Evolutionary conservation across 37 sponge, comb jelly and placozoan species (phyloP).

Genomic region (Aplysina aerophoba): DNA sequence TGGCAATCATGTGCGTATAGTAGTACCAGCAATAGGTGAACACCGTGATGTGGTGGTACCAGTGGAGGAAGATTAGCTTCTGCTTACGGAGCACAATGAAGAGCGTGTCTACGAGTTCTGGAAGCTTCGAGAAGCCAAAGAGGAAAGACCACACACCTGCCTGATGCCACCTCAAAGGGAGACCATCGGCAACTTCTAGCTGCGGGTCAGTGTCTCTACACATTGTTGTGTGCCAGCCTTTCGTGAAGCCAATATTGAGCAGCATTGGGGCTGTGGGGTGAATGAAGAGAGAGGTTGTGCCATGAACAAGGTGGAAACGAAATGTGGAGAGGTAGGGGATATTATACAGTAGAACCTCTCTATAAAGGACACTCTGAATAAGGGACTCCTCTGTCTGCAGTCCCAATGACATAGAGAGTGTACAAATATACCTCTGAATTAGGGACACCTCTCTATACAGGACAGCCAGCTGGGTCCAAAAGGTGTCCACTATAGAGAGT

Average conservation of each 20-base stretch:
- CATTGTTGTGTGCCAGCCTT: constrained; percentile 11
- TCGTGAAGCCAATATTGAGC: neutral
- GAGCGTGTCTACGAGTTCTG: constrained; percentile 83
- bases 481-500: too few species aligned
- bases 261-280: too few species aligned
- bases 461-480: too few species aligned
- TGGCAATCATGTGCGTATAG: constrained; percentile 45
- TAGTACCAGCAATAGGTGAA: constrained; percentile 91
- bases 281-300: too few species aligned
- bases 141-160: constrained; percentile 67
- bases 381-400: too few species aligned
- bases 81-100: constrained; percentile 89
- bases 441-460: too few species aligned
- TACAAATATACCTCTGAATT: too few species aligned
- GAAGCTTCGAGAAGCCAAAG: constrained; percentile 80
- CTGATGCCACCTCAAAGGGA: neutral
- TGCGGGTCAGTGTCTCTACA: neutral
- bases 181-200: neutral
- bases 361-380: too few species aligned
- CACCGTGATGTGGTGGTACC: constrained; percentile 97
- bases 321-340: too few species aligned
- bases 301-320: too few species aligned
- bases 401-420: too few species aligned
- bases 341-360: too few species aligned
- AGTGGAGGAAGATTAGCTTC: constrained; percentile 88